Conservation (phyloP, 2,113 vertebrate genomes). For the Odontesthes bonariensis region DNA sequence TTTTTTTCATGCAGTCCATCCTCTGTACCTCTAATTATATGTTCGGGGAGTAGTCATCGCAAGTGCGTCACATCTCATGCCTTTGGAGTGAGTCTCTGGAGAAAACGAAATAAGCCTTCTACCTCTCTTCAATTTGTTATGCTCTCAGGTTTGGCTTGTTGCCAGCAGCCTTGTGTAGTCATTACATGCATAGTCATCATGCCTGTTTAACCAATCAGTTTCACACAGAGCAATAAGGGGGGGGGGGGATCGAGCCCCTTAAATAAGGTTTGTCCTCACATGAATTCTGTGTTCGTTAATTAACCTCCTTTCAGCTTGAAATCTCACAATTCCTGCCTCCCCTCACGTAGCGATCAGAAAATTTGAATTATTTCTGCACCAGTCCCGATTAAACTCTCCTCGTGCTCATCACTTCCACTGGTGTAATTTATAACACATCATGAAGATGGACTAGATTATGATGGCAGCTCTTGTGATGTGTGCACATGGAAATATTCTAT, state of each 20-base stretch:
- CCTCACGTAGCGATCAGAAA: slow-evolving; percentile 60
- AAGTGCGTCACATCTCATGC: slow-evolving; percentile 50
- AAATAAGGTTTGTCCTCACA: slow-evolving; percentile 67
- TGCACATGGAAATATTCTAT: slow-evolving; percentile 8
- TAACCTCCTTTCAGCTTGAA: slow-evolving; percentile 59
- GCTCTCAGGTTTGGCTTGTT: not conserved
- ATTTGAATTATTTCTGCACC: slow-evolving; percentile 76
- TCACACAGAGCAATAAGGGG: slow-evolving; percentile 46
- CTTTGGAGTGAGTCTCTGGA: slow-evolving; percentile 42
- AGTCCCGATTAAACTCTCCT: slow-evolving; percentile 51
- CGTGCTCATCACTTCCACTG: slow-evolving; percentile 53
- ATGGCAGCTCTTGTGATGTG: slow-evolving; percentile 30
- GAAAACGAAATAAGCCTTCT: slow-evolving; percentile 51
- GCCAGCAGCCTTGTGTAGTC: slow-evolving; percentile 40
- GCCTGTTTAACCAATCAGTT: slow-evolving; percentile 74
- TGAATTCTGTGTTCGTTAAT: slow-evolving; percentile 73
- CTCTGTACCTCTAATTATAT: slow-evolving; percentile 31
- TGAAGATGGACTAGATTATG: slow-evolving; percentile 56
- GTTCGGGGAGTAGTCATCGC: slow-evolving; percentile 31
- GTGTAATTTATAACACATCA: slow-evolving; percentile 52
- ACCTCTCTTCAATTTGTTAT: slow-evolving; percentile 8
- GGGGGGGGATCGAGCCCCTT: slow-evolving; percentile 36
- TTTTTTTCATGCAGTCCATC: slow-evolving; percentile 5
- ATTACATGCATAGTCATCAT: slow-evolving; percentile 58
- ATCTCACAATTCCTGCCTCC: slow-evolving; percentile 28